A percentile compares a stretch with the other conserved stretches of the same genome.
Conservation (phyloP, 1,140 invertebrate species). For the Cotesia vestalis region DNA sequence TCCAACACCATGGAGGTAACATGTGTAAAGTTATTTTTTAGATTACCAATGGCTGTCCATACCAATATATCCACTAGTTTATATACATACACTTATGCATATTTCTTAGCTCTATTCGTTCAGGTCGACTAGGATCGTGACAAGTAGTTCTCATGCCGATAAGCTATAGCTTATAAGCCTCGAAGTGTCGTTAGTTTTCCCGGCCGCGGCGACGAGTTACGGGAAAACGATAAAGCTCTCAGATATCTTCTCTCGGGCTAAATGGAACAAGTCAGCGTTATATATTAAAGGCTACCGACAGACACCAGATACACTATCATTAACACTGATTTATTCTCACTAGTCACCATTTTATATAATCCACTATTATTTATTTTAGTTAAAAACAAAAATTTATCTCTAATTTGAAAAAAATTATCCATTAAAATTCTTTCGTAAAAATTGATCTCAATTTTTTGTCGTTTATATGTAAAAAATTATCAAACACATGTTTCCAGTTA, state of each 20-base stretch:
- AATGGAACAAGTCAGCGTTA: not conserved
- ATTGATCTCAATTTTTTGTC: not conserved
- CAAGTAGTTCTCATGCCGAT: conserved; percentile 48
- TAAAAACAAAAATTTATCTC: too few relatives aligned
- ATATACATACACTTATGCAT: not conserved
- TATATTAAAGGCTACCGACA: too few relatives aligned
- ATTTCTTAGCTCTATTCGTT: conserved; percentile 26
- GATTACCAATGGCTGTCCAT: not conserved
- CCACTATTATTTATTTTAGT: too few relatives aligned
- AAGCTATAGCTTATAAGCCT: conserved; percentile 26
- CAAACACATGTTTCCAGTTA: conserved; percentile 32
- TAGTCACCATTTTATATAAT: not conserved
- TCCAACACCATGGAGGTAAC: not conserved
- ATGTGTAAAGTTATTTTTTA: too few relatives aligned
- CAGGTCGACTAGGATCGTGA: conserved; percentile 26
- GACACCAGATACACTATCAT: not conserved
- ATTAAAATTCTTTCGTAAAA: not conserved
- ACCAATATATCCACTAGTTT: not conserved
- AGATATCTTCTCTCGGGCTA: not conserved
- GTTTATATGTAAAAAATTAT: too few relatives aligned
- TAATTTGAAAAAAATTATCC: too few relatives aligned
- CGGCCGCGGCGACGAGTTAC: conserved; percentile 35
- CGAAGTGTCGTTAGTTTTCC: conserved; percentile 23
- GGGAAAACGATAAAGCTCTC: conserved; percentile 38
- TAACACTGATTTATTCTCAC: not conserved